phyloP scores from a whole-genome alignment of 2,113 vertebrate genomes.

The Nothobranchius furzeri region DNA sequence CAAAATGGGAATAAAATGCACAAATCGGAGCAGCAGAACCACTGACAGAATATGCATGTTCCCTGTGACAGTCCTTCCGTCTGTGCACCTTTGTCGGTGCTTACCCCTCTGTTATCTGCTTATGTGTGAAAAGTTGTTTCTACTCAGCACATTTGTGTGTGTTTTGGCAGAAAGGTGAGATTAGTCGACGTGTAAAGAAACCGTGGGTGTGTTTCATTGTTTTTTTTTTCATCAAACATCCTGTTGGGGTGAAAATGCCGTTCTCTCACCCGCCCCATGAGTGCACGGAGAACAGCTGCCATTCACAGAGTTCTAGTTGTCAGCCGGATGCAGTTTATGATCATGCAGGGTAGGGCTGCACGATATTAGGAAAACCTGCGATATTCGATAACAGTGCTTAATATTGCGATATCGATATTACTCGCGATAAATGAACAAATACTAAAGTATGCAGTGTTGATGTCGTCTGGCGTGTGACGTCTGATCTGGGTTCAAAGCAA shows the following conservation, averaged over 20 bases:
- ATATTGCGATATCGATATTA: too few relatives aligned
- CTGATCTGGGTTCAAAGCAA: too few relatives aligned
- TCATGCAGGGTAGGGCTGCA: background rate
- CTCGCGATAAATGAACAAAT: too few relatives aligned
- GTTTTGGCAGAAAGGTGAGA: conserved; percentile 47
- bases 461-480: too few relatives aligned
- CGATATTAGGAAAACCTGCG: too few relatives aligned
- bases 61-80: background rate
- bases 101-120: conserved; percentile 13
- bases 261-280: conserved; percentile 49
- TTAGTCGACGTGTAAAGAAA: conserved; percentile 34
- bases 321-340: conserved; percentile 29
- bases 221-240: conserved; percentile 53
- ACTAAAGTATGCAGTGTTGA: too few relatives aligned
- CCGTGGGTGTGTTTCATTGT: conserved; percentile 25
- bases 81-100: background rate
- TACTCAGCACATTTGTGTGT: conserved; percentile 6
- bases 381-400: too few relatives aligned
- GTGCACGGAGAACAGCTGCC: conserved; percentile 54
- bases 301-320: conserved; percentile 38
- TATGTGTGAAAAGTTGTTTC: conserved; percentile 24
- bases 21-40: background rate
- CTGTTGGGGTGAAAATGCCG: conserved; percentile 62
- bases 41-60: background rate
- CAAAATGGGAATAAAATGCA: conserved; percentile 28